These are phyloP conservation scores for Oncorhynchus clarkii DNA, from an alignment of 2,113 vertebrate species.

Conservation along the genomic window DNA sequence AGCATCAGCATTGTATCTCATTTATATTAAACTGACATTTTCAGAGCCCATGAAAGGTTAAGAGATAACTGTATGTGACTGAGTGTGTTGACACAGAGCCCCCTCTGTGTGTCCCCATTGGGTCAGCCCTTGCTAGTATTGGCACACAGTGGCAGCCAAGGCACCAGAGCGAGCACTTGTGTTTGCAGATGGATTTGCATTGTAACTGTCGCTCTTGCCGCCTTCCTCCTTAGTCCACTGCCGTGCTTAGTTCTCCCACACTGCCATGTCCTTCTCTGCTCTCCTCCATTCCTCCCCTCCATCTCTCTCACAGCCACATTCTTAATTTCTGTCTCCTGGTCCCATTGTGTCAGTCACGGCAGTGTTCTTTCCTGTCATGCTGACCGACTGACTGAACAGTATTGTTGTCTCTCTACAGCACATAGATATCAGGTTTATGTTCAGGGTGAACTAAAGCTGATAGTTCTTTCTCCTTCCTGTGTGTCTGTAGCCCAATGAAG, in stretches of 20 bases:
- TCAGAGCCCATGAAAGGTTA: background rate
- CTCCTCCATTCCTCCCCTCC: background rate
- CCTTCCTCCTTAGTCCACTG: slow-evolving; percentile 8
- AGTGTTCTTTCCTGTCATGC: background rate
- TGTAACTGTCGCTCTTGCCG: slow-evolving; percentile 32
- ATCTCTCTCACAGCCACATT: background rate
- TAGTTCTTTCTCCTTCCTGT: background rate
- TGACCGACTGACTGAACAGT: no score
- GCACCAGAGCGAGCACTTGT: slow-evolving; percentile 55
- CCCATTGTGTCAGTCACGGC: background rate
- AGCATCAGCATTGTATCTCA: no score
- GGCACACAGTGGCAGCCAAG: slow-evolving; percentile 55
- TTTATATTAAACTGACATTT: background rate
- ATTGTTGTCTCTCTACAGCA: no score
- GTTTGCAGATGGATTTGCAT: slow-evolving; percentile 61
- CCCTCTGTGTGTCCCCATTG: slow-evolving; percentile 39
- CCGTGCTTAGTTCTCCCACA: background rate
- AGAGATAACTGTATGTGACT: slow-evolving; percentile 28
- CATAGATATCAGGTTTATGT: no score
- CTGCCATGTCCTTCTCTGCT: no score
- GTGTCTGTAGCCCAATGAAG: slow-evolving; percentile 81
- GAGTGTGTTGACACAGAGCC: slow-evolving; percentile 46
- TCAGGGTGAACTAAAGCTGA: no score
- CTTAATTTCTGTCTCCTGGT: background rate
- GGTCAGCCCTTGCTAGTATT: slow-evolving; percentile 35